Conservation (phyloP, 92 coral and sea anemone species). For the Blastomussa wellsi region DNA sequence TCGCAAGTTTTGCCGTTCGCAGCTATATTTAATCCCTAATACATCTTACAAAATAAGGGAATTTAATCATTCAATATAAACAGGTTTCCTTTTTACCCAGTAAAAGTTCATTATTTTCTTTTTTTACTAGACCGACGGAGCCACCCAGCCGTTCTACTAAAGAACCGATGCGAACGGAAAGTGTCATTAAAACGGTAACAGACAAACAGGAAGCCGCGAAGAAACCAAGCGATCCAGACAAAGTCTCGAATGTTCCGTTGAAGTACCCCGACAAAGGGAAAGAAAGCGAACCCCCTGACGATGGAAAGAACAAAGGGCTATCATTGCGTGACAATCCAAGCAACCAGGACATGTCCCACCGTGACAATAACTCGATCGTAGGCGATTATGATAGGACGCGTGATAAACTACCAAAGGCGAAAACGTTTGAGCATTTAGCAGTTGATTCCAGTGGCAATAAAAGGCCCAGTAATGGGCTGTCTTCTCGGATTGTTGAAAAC, state of each 20-base stretch:
- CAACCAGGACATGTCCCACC: constrained; percentile 27
- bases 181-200: constrained; percentile 86
- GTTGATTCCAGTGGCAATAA: constrained; percentile 20
- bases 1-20: too few species aligned
- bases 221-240: constrained; percentile 38
- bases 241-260: constrained; percentile 10
- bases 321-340: constrained; percentile 11
- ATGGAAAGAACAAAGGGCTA: constrained; percentile 17
- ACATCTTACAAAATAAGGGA: not conserved
- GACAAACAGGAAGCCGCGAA: constrained; percentile 53
- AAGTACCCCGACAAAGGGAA: constrained; percentile 20
- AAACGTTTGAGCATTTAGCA: constrained; percentile 33
- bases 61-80: not conserved
- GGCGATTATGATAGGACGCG: constrained; percentile 32
- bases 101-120: not conserved
- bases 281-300: constrained; percentile 28
- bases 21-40: too few species aligned
- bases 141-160: constrained; percentile 40
- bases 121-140: constrained; percentile 21
- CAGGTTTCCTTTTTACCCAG: not conserved
- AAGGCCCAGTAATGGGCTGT: constrained; percentile 25
- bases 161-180: constrained; percentile 86
- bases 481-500: constrained; percentile 31
- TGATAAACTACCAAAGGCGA: constrained; percentile 16
- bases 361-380: constrained; percentile 26